Evolutionary conservation across 2,113 vertebrate genomes (phyloP).

Genomic region (Aptenodytes patagonicus): DNA sequence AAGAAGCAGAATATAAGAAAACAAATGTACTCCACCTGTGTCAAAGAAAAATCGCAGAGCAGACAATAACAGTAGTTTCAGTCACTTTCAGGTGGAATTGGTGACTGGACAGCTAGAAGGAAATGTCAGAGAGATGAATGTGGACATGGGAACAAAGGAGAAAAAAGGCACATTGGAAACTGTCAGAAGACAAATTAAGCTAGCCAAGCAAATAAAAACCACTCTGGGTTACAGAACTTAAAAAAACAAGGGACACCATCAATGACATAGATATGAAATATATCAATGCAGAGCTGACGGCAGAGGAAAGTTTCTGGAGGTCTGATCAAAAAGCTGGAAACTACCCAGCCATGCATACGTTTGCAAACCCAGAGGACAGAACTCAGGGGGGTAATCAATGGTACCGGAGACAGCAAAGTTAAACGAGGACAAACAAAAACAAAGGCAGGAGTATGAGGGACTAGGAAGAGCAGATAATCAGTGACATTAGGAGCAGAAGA

Average conservation of each 20-base stretch:
- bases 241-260: background rate
- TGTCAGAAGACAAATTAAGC: background rate
- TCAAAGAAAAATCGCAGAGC: background rate
- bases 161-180: background rate
- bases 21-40: background rate
- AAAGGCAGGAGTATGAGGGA: background rate
- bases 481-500: background rate
- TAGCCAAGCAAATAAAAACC: background rate
- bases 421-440: too few relatives aligned
- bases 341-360: too few relatives aligned
- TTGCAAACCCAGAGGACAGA: background rate
- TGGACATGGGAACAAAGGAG: background rate
- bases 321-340: background rate
- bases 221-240: background rate
- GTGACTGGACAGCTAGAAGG: background rate
- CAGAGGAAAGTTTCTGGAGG: background rate
- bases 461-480: background rate
- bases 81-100: background rate
- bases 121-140: background rate
- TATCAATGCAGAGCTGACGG: background rate
- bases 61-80: background rate
- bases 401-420: background rate
- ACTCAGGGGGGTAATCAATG: accelerated
- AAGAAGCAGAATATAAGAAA: background rate
- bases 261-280: accelerated